Base-by-base conservation (phyloP, 2,113 vertebrate species). In the Coryphaenoides rupestris region DNA sequence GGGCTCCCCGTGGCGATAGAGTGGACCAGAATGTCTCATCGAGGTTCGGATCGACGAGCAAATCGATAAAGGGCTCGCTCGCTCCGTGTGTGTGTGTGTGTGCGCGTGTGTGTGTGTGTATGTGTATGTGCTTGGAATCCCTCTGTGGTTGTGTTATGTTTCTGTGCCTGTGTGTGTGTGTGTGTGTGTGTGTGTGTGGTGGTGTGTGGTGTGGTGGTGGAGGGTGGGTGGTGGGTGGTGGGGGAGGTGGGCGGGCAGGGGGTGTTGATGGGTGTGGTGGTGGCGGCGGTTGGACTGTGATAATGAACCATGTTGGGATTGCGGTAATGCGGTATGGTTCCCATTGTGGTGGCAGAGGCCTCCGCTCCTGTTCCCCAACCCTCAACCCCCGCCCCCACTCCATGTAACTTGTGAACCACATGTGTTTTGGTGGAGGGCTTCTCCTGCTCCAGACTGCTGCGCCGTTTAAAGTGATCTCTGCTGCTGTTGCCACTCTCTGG, bases 1-100 rank as follows among this genome's bases (percentile, higher is more conserved):
- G 84, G 83, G 90, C 86, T 87, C 89, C 86, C 87, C 88, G 87
- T 82, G 75, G 87, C 90, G 88, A 90, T 86, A 75, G 84, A 89
- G 77, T 84, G 78, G 83, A 90, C 60, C 55, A 71, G 80, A 89
- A 89, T 89, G 82, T 84, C n/a, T n/a, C 86, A 86, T 89, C 86
- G 47, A 50, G 47, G n/a, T 17, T 33, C 47, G 17, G 16, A 50
- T 50, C 47, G 1, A 16, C 1, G 15, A 50, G 82, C 83, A 74
- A 88, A 89, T 80, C 75, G 82, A 91, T 91, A 89, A 89, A 89
- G 78, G n/a, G n/a, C n/a, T n/a, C n/a, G 53, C 73, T 70, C 23
- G 74, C 85, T 83, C 76, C 68, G 64, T 67, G n/a, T n/a, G n/a
- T 61, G 3, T 14, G 19, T 7, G n/a, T 68, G n/a, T 50, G 1